Conservation (phyloP, 2,113 vertebrate genomes). For the Excalfactoria chinensis region DNA sequence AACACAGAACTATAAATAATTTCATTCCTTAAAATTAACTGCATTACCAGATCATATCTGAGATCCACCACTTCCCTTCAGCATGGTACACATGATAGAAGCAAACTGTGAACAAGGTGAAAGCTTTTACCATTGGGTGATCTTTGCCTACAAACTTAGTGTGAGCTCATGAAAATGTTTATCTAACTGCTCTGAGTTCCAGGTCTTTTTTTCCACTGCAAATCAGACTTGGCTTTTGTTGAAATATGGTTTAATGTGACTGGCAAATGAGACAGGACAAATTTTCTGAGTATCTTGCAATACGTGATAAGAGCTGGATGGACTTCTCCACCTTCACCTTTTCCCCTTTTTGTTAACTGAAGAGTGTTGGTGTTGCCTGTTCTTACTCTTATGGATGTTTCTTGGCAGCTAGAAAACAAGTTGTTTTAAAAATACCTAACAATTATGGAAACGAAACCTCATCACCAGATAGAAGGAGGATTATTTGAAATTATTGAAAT, state of each 20-base stretch:
- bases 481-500: not conserved
- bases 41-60: not conserved
- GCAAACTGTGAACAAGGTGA: not conserved
- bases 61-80: not conserved
- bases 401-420: not conserved
- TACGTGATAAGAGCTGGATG: not conserved
- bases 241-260: not conserved
- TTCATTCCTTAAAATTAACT: not conserved
- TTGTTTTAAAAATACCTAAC: not conserved
- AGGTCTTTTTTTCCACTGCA: not conserved
- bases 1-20: not conserved
- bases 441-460: not conserved
- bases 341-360: not conserved
- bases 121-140: not conserved
- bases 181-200: not conserved
- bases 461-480: not conserved
- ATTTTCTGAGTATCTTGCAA: not conserved
- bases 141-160: not conserved
- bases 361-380: not conserved
- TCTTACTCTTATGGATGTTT: not conserved
- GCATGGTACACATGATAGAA: not conserved
- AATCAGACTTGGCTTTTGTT: not conserved
- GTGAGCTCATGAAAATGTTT: not conserved
- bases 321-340: not conserved
- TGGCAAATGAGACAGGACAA: not conserved